Conservation (phyloP, 2,113 vertebrate genomes). For the Sardina pilchardus region DNA sequence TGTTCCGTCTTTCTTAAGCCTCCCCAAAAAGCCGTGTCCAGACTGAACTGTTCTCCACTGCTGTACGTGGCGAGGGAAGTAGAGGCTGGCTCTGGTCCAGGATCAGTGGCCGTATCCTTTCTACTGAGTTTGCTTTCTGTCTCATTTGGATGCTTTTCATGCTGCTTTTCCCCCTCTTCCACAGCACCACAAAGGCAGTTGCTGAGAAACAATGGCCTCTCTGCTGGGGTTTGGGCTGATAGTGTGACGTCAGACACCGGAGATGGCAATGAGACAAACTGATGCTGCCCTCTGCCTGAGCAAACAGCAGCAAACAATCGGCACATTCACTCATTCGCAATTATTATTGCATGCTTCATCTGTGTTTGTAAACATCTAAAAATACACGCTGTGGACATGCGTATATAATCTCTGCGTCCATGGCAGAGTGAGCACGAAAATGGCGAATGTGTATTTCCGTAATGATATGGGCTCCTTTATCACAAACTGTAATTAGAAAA, state of each 20-base stretch:
- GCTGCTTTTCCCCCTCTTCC: background rate
- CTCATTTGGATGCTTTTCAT: background rate
- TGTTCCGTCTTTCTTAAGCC: background rate
- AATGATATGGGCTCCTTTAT: background rate
- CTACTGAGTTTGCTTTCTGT: background rate
- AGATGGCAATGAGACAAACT: background rate
- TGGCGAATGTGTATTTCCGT: background rate
- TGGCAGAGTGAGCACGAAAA: background rate
- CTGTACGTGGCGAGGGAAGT: background rate
- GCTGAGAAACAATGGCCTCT: background rate
- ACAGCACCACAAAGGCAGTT: background rate
- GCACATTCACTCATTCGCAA: background rate
- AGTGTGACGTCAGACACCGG: background rate
- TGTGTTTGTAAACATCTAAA: background rate
- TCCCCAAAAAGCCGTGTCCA: conserved; percentile 9
- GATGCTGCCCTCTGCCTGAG: background rate
- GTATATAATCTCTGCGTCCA: background rate
- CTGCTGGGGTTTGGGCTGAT: background rate
- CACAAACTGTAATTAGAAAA: background rate
- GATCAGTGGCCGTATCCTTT: background rate
- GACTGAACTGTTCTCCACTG: background rate
- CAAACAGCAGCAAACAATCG: background rate
- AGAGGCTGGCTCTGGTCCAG: background rate
- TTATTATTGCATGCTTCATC: background rate
- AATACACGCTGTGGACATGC: background rate